Percentiles rank a stretch among this genome's conserved stretches.
These are phyloP conservation scores for Diaperis boleti DNA, from an alignment of 2,888 invertebrate species.

Conservation along the genomic window DNA sequence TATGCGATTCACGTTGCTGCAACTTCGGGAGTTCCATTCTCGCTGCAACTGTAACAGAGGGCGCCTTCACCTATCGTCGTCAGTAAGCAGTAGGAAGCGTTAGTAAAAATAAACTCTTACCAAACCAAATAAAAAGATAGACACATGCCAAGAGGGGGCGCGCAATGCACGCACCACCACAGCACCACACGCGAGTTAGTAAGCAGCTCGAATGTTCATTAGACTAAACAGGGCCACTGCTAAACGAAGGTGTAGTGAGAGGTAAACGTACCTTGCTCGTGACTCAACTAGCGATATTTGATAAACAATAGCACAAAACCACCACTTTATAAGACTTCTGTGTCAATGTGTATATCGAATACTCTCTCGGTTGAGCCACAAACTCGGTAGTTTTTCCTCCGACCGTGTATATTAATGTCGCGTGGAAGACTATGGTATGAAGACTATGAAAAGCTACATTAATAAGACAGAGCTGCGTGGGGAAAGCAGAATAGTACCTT, in stretches of 20 bases:
- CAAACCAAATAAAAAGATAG: slow-evolving; percentile 44
- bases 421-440: slow-evolving; percentile 17
- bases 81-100: slow-evolving; percentile 51
- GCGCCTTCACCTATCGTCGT: slow-evolving; percentile 57
- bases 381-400: not conserved
- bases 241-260: no score
- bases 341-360: no score
- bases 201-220: slow-evolving; percentile 51
- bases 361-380: no score
- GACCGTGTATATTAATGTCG: slow-evolving; percentile 18
- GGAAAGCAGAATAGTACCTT: slow-evolving; percentile 62
- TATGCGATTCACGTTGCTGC: slow-evolving; percentile 66
- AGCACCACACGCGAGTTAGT: slow-evolving; percentile 62
- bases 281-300: no score
- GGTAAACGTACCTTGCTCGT: no score
- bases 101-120: slow-evolving; percentile 53
- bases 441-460: slow-evolving; percentile 36
- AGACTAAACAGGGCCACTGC: slow-evolving; percentile 26
- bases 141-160: slow-evolving; percentile 52
- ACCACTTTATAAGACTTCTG: no score
- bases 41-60: slow-evolving; percentile 66
- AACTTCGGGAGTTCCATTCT: slow-evolving; percentile 69
- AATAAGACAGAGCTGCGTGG: slow-evolving; percentile 49
- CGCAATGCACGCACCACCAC: slow-evolving; percentile 66
- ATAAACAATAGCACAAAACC: no score